A percentile compares a stretch with the other conserved stretches of the same genome.
Evolutionary conservation across 2,888 invertebrate species (phyloP).

Genomic region (Sphaeridia pumilis): DNA sequence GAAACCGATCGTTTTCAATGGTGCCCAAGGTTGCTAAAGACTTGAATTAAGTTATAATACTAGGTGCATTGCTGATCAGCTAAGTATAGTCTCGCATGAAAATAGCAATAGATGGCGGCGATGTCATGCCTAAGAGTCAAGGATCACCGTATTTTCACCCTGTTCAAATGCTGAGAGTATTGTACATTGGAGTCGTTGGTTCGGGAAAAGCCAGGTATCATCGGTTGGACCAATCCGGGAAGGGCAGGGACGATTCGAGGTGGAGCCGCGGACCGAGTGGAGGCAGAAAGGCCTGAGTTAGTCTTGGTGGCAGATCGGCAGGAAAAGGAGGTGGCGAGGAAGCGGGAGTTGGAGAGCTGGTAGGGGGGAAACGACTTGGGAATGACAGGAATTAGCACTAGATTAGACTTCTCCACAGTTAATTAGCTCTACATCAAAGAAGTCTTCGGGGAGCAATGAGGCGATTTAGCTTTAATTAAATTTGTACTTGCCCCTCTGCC

Average conservation of each 20-base stretch:
- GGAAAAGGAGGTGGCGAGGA: conserved; percentile 2
- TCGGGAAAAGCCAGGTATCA: too few relatives aligned
- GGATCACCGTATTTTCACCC: too few relatives aligned
- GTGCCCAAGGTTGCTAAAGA: too few relatives aligned
- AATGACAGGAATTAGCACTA: conserved; percentile 36
- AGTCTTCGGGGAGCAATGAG: conserved; percentile 38
- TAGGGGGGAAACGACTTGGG: conserved; percentile 18
- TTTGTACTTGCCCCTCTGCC: conserved; percentile 36
- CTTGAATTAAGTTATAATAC: too few relatives aligned
- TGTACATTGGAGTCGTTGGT: too few relatives aligned
- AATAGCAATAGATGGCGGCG: too few relatives aligned
- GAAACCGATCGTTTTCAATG: too few relatives aligned
- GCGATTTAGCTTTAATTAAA: conserved; percentile 38
- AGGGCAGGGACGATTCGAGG: too few relatives aligned
- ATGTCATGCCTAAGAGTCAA: too few relatives aligned
- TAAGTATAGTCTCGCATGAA: too few relatives aligned
- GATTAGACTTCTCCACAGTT: conserved; percentile 36
- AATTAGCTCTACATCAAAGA: conserved; percentile 38
- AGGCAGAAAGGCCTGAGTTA: conserved; percentile 1
- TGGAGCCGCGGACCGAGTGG: not conserved
- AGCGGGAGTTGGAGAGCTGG: not conserved
- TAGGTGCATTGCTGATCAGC: too few relatives aligned
- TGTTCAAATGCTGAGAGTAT: too few relatives aligned
- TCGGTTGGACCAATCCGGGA: not conserved
- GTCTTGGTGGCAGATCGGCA: not conserved